Base-by-base conservation (phyloP, 2,797 vertebrate genomes). In the Gallinago solitaria region DNA sequence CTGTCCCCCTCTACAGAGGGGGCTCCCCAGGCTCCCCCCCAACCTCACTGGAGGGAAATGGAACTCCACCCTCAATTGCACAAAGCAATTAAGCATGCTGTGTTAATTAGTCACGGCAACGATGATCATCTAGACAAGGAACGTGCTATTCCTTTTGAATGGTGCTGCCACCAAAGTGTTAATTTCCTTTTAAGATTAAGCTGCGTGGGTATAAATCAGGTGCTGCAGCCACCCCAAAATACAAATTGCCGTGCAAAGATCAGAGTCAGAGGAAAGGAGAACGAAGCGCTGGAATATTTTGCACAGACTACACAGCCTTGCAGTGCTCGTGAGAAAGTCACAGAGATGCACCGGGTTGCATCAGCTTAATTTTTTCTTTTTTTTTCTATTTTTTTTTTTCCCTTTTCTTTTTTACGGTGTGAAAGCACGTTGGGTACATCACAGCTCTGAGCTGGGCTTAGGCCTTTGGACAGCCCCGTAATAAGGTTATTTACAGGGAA, bases 101-200 rank as follows among this genome's bases (percentile, higher is more conserved):
- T 73, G 91, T 90, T 94, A 91, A 95, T 95, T 88, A 92, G 84
- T 71, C 30, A 89, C 79, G 77, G 94, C 48, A 67, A 81, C 7
- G 37, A 88, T 48, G 65, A 83, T 92, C 64, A 76, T 41, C 83
- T 47, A 65, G 85, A 76, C 37, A 65, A 83, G 87, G 16, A 65
- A 32, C 1, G 60, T 63, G 70, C 67, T 76, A 12, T 33, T 87
- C 87, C 84, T 73, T 90, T 37, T 61, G 87, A 92, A 71, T 3
- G 28, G 28, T 27, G 24, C 73, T 53, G 79, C 57, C 82, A 75
- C 15, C 2, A 33, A 86, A 87, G 75, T 37, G 89, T 89, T 85
- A 23, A 87, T 71, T 88, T 85, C 68, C 75, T 85, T 74, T 27
- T 27, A 80, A 33, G 69, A 81, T 81, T 37, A 65, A 83, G 43